Conservation (phyloP, 2,113 vertebrate genomes). For the Mandrillus leucophaeus region DNA sequence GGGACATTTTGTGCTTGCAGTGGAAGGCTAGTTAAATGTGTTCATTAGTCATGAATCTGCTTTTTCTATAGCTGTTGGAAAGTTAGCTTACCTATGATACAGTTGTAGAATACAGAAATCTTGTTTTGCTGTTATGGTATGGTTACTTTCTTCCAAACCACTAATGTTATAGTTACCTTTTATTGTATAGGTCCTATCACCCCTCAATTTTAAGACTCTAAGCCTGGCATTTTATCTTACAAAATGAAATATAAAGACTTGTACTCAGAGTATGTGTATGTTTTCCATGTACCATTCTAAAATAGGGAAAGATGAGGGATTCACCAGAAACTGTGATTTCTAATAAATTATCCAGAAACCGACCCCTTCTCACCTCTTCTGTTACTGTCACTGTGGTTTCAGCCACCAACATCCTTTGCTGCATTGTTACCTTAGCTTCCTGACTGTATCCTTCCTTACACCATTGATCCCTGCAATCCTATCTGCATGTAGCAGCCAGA, state of each 20-base stretch:
- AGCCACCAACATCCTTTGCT: neutral
- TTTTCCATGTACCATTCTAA: neutral
- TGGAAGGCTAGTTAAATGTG: neutral
- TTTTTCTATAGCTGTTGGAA: neutral
- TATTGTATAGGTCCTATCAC: neutral
- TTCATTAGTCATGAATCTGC: neutral
- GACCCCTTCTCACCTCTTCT: neutral
- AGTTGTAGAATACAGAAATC: neutral
- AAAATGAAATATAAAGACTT: neutral
- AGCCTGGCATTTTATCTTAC: neutral
- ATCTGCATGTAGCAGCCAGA: neutral
- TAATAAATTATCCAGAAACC: neutral
- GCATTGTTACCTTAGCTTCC: neutral
- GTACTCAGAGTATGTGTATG: neutral
- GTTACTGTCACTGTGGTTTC: neutral
- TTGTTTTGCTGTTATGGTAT: neutral
- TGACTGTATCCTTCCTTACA: neutral
- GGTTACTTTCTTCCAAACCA: neutral
- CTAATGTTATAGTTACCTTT: neutral
- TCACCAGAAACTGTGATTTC: neutral
- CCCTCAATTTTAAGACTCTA: neutral
- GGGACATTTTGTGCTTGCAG: neutral
- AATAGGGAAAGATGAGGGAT: neutral
- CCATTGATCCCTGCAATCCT: neutral
- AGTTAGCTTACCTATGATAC: neutral